Percentiles rank a stretch among this genome's conserved stretches.
phyloP scores from a whole-genome alignment of 2,113 vertebrate species.

The Okapia johnstoni region DNA sequence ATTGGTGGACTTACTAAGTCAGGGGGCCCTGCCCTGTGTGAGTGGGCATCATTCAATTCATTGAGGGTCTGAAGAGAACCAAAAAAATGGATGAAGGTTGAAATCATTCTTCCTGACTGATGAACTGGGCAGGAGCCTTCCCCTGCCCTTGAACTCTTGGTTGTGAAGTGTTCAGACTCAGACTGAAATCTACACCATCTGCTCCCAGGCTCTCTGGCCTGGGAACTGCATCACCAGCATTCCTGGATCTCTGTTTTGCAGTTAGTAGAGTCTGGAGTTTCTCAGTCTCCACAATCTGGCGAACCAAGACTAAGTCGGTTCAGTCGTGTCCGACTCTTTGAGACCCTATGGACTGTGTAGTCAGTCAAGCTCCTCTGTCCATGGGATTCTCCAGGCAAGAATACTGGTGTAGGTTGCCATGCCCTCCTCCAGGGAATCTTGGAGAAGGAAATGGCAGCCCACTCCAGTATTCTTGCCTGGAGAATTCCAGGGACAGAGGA shows the following conservation, averaged over 20 bases:
- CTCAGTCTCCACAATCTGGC: background rate
- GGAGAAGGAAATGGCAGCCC: background rate
- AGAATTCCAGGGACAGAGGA: too few relatives aligned
- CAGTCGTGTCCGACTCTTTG: rapidly evolving
- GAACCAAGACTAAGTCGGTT: background rate
- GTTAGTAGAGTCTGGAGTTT: too few relatives aligned
- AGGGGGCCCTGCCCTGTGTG: background rate
- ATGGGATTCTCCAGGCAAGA: background rate
- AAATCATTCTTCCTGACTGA: background rate
- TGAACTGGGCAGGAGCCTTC: background rate
- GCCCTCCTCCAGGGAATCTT: background rate
- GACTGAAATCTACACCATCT: background rate
- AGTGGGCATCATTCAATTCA: background rate
- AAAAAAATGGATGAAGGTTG: background rate
- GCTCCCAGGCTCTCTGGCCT: background rate
- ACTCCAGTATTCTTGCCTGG: too few relatives aligned
- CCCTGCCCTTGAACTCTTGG: background rate
- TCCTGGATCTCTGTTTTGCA: background rate
- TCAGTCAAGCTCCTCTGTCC: background rate
- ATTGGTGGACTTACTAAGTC: background rate
- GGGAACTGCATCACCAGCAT: background rate
- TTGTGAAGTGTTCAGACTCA: too few relatives aligned
- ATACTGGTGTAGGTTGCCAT: background rate
- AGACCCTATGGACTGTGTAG: background rate
- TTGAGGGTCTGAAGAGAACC: background rate